A percentile compares a stretch with the other conserved stretches of the same genome.
Evolutionary conservation across 2,113 vertebrate species (phyloP).

Genomic region (Orientallactaga bullata): DNA sequence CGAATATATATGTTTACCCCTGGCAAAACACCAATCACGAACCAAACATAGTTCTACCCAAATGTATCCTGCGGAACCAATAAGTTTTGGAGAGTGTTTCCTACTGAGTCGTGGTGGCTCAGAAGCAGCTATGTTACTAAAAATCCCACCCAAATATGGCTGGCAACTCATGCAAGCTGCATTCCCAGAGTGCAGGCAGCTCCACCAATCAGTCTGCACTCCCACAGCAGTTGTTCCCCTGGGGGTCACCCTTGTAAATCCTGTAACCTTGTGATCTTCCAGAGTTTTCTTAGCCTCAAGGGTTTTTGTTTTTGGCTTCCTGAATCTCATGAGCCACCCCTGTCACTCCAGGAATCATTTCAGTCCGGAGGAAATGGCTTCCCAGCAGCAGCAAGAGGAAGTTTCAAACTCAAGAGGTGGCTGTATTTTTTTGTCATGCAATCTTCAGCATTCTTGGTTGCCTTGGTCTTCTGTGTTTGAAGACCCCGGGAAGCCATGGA

Average conservation of each 20-base stretch:
- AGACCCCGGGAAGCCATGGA: neutral
- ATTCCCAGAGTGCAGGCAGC: neutral
- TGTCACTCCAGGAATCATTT: neutral
- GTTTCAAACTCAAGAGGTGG: neutral
- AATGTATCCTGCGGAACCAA: neutral
- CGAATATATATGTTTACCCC: neutral
- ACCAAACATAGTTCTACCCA: neutral
- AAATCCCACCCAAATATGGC: neutral
- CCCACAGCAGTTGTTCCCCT: neutral
- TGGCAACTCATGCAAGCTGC: neutral
- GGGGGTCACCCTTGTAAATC: too few species aligned
- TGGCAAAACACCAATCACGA: neutral
- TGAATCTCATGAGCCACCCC: neutral
- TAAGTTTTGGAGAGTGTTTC: neutral
- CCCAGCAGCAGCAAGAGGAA: neutral
- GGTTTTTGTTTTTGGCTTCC: neutral
- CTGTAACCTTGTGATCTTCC: neutral
- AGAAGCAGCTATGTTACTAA: neutral
- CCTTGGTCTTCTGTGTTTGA: neutral
- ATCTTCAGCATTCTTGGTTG: neutral
- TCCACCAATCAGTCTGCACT: neutral
- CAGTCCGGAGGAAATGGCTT: neutral
- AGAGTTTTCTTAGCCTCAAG: too few species aligned
- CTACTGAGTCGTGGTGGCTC: neutral
- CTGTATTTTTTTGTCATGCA: neutral